These are phyloP conservation scores for Oryzaephilus surinamensis DNA, from an alignment of 1,140 invertebrate species.

Conservation along the genomic window DNA sequence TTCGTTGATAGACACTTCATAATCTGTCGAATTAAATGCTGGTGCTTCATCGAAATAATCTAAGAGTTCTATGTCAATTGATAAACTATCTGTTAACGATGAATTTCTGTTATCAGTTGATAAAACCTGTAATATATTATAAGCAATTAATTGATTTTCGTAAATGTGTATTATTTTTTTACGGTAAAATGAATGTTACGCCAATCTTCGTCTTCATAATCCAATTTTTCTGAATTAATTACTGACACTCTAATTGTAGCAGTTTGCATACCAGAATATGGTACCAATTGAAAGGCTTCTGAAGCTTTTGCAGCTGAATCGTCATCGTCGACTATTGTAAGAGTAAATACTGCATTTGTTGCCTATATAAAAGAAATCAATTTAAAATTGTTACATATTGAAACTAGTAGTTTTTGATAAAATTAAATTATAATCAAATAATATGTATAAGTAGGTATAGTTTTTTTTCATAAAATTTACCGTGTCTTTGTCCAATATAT, in stretches of 20 bases:
- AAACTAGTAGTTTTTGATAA: too few species aligned
- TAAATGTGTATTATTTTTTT: conserved; percentile 6
- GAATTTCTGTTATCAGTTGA: too few species aligned
- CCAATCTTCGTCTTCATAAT: conserved; percentile 41
- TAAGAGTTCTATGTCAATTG: conserved; percentile 41
- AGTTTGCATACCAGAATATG: neutral
- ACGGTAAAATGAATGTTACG: conserved; percentile 35
- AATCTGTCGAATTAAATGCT: too few species aligned
- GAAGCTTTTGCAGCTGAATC: too few species aligned
- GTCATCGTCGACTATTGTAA: too few species aligned
- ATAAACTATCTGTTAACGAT: too few species aligned
- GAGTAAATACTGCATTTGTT: too few species aligned
- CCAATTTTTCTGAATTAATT: conserved; percentile 39
- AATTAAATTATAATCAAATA: conserved; percentile 3
- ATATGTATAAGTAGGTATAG: conserved; percentile 44
- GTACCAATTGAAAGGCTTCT: neutral
- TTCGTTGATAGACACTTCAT: too few species aligned
- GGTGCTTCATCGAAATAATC: conserved; percentile 50
- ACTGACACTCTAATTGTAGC: neutral
- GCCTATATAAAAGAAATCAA: neutral
- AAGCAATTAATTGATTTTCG: neutral
- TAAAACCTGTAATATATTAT: too few species aligned
- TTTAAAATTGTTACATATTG: neutral
- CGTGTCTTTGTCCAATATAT: conserved; percentile 42
- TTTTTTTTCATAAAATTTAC: conserved; percentile 34